Base-by-base conservation (phyloP, 2,113 vertebrate genomes). In the Bubo scandiacus region DNA sequence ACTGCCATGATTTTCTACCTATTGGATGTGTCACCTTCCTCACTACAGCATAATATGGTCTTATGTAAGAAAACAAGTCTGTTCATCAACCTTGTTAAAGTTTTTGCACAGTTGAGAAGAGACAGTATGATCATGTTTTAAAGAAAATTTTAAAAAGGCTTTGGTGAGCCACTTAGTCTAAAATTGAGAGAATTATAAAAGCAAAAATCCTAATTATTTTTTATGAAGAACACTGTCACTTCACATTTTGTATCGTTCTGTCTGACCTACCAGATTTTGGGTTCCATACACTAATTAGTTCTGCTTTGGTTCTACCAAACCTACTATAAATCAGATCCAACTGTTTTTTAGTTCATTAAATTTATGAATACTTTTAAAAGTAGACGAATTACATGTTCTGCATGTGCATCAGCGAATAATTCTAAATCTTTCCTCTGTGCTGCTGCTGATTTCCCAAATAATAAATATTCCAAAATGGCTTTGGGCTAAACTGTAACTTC, bases 361-460 rank as follows among this genome's bases (percentile, higher is more conserved):
- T 36, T 23, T 71, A 71, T 20, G 16, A n/a, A 32, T 86, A 8
- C 55, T 47, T 75, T 59, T n/a, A 42, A 36, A 79, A 84, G 43
- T 3, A 84, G 57, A 45, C 8, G 83, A 71, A 77, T 47, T 21
- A 27, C 7, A 22, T 27, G 12, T 88, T 17, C 40, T 88, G 74
- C n/a, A 6, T 90, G 36, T 47, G 57, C 49, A 88, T 71, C 54
- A 74, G 54, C 40, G 81, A 92, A 57, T 38, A 49, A 74, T 81
- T 89, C 63, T 70, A 11, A 20, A 47, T n/a, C 32, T 93, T 81
- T 57, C 45, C 55, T 92, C 55, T 86, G 67, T 47, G 79, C 67
- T 93, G 63, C 92, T 94, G 81, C 63, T 92, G 80, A 92, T 95
- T 96, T 96, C 81, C 90, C 78, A 91, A 75, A 72, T 74, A 94